These are phyloP conservation scores for Terebella lapidaria DNA, from an alignment of 2,888 invertebrate genomes.

Conservation along the genomic window DNA sequence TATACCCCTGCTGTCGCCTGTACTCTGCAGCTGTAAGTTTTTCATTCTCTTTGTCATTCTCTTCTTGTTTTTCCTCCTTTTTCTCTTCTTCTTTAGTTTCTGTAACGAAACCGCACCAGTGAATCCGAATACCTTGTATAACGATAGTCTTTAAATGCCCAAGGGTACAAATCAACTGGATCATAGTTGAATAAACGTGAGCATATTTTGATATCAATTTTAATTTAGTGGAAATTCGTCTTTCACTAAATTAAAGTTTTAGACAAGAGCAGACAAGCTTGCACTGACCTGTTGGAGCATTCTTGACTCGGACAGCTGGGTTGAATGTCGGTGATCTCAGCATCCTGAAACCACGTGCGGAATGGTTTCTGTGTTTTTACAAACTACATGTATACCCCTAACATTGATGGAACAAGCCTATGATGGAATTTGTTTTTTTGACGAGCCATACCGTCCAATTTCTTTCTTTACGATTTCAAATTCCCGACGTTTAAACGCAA, in stretches of 20 bases:
- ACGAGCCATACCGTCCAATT: constrained; percentile 50
- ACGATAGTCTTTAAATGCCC: too few species aligned
- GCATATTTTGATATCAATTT: too few species aligned
- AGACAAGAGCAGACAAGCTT: too few species aligned
- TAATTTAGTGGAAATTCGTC: too few species aligned
- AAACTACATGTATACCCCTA: too few species aligned
- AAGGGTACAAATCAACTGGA: too few species aligned
- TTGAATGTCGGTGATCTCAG: constrained; percentile 52
- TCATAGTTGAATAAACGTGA: too few species aligned
- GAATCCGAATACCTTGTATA: not conserved
- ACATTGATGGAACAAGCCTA: too few species aligned
- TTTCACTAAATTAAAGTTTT: too few species aligned
- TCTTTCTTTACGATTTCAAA: constrained; percentile 46
- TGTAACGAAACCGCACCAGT: not conserved
- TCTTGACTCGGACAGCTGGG: constrained; percentile 47
- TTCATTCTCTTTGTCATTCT: constrained; percentile 19
- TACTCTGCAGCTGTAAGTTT: constrained; percentile 43
- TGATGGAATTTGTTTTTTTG: too few species aligned
- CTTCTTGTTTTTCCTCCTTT: constrained; percentile 14
- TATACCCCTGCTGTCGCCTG: constrained; percentile 41
- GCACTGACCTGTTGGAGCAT: constrained; percentile 30
- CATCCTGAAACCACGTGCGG: too few species aligned
- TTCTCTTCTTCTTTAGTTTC: constrained; percentile 1
- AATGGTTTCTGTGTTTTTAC: too few species aligned
- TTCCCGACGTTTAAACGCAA: constrained; percentile 47